A percentile compares a stretch with the other conserved stretches of the same genome.
Evolutionary conservation across 1,140 invertebrate genomes (phyloP).

Genomic region (Aphaenogaster floridana): DNA sequence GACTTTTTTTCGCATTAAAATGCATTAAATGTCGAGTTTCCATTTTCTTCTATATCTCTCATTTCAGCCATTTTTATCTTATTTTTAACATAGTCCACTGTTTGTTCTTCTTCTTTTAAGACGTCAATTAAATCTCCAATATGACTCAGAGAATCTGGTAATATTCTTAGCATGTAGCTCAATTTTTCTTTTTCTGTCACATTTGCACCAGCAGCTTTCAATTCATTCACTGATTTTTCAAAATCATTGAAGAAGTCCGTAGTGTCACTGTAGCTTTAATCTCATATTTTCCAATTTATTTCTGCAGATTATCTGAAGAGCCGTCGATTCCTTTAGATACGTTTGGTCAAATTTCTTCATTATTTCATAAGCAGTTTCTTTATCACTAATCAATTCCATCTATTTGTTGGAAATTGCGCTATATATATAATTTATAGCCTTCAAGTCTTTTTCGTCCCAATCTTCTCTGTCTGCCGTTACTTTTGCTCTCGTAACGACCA

Average conservation of each 20-base stretch:
- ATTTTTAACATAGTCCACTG: slow-evolving; percentile 32
- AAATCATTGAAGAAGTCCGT: slow-evolving; percentile 75
- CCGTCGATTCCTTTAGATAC: slow-evolving; percentile 44
- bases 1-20: background rate
- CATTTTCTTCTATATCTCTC: background rate
- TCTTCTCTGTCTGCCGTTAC: too few relatives aligned
- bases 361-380: slow-evolving; percentile 34
- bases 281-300: slow-evolving; percentile 54
- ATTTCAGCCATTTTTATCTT: slow-evolving; percentile 48
- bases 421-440: too few relatives aligned
- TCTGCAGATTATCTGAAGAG: slow-evolving; percentile 41
- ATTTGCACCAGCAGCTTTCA: slow-evolving; percentile 76
- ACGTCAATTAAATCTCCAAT: slow-evolving; percentile 59
- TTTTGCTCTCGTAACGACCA: too few relatives aligned
- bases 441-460: too few relatives aligned
- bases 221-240: slow-evolving; percentile 78
- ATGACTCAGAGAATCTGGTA: slow-evolving; percentile 24
- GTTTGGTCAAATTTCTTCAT: slow-evolving; percentile 52
- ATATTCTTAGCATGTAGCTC: slow-evolving; percentile 71
- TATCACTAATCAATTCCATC: background rate
- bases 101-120: slow-evolving; percentile 46
- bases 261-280: slow-evolving; percentile 59
- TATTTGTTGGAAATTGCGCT: too few relatives aligned
- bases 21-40: background rate
- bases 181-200: slow-evolving; percentile 79